Conservation (phyloP, 2,797 vertebrate species). For the Enteromius unitaeniatus region DNA sequence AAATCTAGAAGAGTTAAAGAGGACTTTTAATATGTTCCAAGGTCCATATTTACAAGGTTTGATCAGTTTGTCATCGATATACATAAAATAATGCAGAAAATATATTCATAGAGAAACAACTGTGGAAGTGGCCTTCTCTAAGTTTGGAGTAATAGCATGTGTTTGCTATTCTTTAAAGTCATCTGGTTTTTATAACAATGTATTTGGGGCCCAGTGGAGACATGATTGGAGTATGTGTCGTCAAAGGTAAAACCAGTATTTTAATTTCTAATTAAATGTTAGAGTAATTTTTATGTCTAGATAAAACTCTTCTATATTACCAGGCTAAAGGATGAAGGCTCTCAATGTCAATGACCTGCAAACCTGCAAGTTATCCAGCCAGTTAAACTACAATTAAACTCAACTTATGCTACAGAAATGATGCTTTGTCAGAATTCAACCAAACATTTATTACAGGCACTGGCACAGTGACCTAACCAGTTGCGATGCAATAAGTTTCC, state of each 20-base stretch:
- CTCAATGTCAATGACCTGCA: background rate
- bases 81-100: background rate
- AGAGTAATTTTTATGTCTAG: background rate
- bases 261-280: background rate
- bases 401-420: background rate
- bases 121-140: background rate
- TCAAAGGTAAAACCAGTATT: conserved; percentile 6
- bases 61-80: background rate
- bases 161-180: background rate
- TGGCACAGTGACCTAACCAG: background rate
- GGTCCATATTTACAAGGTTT: background rate
- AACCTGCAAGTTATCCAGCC: background rate
- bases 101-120: background rate
- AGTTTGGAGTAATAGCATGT: background rate
- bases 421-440: background rate
- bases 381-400: background rate
- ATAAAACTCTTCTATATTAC: background rate
- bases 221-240: background rate
- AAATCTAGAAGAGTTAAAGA: background rate
- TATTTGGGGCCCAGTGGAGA: background rate
- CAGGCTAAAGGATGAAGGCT: background rate
- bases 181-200: conserved; percentile 29
- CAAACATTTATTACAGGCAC: background rate
- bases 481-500: background rate
- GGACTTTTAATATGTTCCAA: background rate